A percentile compares a stretch with the other conserved stretches of the same genome.
Conservation (phyloP, 2,888 invertebrate species). For the Lycophotia porphyrea region DNA sequence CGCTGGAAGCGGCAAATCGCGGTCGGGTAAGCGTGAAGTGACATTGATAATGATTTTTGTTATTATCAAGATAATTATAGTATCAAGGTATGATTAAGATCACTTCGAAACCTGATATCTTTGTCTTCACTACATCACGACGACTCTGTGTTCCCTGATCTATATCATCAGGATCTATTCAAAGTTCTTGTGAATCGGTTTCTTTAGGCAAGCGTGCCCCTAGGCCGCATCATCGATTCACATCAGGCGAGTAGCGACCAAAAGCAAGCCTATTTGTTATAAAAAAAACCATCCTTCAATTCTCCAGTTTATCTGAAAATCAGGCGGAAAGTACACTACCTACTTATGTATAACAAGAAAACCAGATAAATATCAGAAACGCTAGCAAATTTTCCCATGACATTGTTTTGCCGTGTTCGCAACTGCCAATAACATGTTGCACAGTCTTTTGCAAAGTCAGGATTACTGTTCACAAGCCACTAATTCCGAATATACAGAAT, state of each 20-base stretch:
- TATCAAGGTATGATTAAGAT: no score
- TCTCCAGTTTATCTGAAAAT: not conserved
- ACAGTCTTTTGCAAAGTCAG: constrained; percentile 31
- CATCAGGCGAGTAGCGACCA: no score
- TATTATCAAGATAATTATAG: no score
- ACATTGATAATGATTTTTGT: no score
- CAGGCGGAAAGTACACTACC: not conserved
- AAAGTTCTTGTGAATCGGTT: no score
- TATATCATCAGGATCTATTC: no score
- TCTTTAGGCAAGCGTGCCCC: no score
- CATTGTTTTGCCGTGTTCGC: constrained; percentile 14
- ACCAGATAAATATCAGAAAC: not conserved
- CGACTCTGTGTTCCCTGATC: not conserved
- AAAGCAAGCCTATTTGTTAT: no score
- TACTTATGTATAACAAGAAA: not conserved
- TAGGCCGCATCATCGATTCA: no score
- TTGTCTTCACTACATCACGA: not conserved
- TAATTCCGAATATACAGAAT: constrained; percentile 24
- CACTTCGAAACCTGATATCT: not conserved
- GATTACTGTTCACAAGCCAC: constrained; percentile 37
- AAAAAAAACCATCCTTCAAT: not conserved
- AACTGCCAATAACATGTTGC: constrained; percentile 47
- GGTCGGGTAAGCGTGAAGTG: no score
- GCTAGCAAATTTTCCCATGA: not conserved
- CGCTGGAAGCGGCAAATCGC: no score